These are phyloP conservation scores for Linnaemya vulpina DNA, from an alignment of 2,888 invertebrate genomes.

Conservation along the genomic window DNA sequence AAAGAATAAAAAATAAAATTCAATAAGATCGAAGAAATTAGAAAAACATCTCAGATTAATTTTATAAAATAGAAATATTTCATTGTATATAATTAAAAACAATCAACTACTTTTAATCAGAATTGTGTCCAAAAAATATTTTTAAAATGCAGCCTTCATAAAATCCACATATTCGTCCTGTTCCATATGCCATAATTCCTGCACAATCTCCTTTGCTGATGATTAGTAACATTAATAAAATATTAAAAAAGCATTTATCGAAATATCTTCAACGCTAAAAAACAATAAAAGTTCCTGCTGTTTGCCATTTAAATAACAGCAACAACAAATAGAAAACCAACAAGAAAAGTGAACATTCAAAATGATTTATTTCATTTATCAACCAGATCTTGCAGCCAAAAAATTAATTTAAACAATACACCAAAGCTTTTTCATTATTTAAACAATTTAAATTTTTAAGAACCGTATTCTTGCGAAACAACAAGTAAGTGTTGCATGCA, in stretches of 20 bases:
- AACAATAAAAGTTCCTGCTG: neutral
- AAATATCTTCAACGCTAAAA: neutral
- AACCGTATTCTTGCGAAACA: constrained; percentile 17
- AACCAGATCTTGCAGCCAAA: constrained; percentile 23
- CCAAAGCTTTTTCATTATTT: constrained; percentile 2
- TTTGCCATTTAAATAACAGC: neutral
- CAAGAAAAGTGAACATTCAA: neutral
- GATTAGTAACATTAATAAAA: neutral
- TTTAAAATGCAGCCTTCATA: too few relatives aligned
- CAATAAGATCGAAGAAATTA: too few relatives aligned
- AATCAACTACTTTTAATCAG: too few relatives aligned
- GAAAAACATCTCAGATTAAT: too few relatives aligned
- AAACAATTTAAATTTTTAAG: constrained; percentile 46
- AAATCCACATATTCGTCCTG: too few relatives aligned
- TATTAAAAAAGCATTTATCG: neutral
- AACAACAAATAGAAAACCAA: too few relatives aligned
- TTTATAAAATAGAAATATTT: too few relatives aligned
- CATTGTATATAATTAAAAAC: too few relatives aligned
- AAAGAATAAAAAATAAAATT: too few relatives aligned
- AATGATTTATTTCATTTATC: constrained; percentile 40
- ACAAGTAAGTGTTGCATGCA: constrained; percentile 44
- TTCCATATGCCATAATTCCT: too few relatives aligned
- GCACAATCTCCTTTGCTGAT: too few relatives aligned
- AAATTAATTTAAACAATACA: constrained; percentile 32
- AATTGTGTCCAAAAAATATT: too few relatives aligned